Percentiles rank a stretch among this genome's conserved stretches.
Evolutionary conservation across 1,140 invertebrate genomes (phyloP).

Genomic region (Mylabris phalerata): DNA sequence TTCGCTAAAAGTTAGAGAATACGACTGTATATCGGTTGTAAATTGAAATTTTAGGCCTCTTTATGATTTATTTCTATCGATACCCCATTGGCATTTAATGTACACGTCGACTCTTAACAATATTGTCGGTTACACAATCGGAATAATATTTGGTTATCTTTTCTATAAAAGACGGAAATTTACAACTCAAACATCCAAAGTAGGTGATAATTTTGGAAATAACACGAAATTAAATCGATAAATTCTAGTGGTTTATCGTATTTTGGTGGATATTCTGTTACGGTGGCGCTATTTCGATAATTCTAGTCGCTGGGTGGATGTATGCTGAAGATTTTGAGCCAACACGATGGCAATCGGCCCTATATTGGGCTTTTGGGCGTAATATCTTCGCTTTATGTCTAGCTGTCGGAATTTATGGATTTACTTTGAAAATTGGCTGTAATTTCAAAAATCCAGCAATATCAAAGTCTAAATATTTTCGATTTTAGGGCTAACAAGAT

Average conservation of each 20-base stretch:
- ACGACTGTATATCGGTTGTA: no score
- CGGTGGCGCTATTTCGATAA: conserved; percentile 20
- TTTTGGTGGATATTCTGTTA: conserved; percentile 28
- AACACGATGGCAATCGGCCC: conserved; percentile 20
- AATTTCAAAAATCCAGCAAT: background rate
- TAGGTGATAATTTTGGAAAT: conserved; percentile 4
- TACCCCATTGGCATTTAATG: background rate
- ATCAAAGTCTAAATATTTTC: background rate
- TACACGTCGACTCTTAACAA: conserved; percentile 25
- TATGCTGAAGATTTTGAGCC: conserved; percentile 18
- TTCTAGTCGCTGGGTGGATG: conserved; percentile 25
- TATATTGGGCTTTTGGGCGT: conserved; percentile 29
- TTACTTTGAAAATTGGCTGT: conserved; percentile 30
- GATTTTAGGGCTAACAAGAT: conserved; percentile 25
- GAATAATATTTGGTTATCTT: conserved; percentile 23
- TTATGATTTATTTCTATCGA: conserved; percentile 13
- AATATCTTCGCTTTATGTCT: conserved; percentile 27
- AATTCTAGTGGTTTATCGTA: conserved; percentile 24
- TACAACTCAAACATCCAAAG: conserved; percentile 12
- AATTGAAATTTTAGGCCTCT: background rate
- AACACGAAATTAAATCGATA: background rate
- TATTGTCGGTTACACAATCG: conserved; percentile 25
- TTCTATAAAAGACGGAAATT: conserved; percentile 11
- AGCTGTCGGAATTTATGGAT: conserved; percentile 26
- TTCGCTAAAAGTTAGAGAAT: no score